Evolutionary conservation across 1,140 invertebrate genomes (phyloP), one percentile per base, ranked within the genome.

Genomic region (Apis cerana): DNA sequence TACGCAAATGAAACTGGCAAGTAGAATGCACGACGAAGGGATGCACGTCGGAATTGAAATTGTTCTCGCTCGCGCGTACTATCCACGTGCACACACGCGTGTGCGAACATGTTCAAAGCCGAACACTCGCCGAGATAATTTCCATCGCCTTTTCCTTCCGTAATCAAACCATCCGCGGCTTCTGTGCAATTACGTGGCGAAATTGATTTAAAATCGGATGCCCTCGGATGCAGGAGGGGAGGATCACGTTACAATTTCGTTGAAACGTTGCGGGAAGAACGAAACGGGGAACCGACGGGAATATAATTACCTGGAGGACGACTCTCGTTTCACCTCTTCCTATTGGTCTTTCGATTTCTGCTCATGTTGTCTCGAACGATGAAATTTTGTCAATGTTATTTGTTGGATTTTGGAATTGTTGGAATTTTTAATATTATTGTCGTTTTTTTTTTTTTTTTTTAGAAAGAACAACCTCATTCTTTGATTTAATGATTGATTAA

Each of bases 181-280:
- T 74, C 78, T 74, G 69, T 64, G 58, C 78, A 74, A 80, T 80
- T 80, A 64, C 78, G 27, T 11, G 69, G 27, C 17, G 58, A 64
- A 80, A 80, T 80, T 80, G 58, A 80, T 80, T 80, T 80, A 80
- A 80, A 80, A 80, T 80, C 78, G 78, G 69, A 54, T n/a, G 27
- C 78, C 12, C 27, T 23, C n/a, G n/a, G 4, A 9, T 15, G 7
- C 11, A 8, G 2, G 75, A 15, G 48, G 12, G 13, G 23, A 15
- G 50, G 67, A 70, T 70, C 76, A 43, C 33, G 50, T 72, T 62
- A 62, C 78, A 52, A 52, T 71, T 62, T 52, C 19, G 19, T 9
- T 54, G 68, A 64, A 80, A 54, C 67, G 69, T 48, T 54, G n/a
- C 43, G 8, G 52, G 54, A 61, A 19, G 54, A 52, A 48, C 9